A percentile compares a stretch with the other conserved stretches of the same genome.
Conservation (phyloP, 2,113 vertebrate genomes). For the Ochotona princeps region DNA sequence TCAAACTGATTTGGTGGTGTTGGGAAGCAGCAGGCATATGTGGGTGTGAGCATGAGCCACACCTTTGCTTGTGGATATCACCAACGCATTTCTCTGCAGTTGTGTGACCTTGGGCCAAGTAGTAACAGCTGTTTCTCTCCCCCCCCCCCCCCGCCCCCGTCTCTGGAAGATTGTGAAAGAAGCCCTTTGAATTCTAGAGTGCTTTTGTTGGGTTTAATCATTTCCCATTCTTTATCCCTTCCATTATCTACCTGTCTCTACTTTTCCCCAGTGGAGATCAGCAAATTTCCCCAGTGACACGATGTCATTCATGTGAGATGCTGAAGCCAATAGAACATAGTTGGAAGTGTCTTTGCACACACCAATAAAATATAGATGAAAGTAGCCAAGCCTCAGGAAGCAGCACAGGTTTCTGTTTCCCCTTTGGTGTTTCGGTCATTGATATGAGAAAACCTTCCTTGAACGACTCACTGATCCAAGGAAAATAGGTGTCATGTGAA, state of each 20-base stretch:
- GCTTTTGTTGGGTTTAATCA: neutral
- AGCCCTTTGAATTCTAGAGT: neutral
- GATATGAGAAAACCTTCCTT: neutral
- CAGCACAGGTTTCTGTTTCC: neutral
- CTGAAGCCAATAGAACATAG: neutral
- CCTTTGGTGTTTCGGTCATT: neutral
- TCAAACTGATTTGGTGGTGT: neutral
- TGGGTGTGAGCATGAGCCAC: neutral
- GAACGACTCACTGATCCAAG: neutral
- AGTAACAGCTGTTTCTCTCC: neutral
- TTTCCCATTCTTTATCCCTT: neutral
- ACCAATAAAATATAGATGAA: neutral
- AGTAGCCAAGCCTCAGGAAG: neutral
- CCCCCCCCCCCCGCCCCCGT: no score
- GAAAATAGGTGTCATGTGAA: neutral
- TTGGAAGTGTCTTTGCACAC: neutral
- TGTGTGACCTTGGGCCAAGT: neutral
- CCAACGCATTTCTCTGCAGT: neutral
- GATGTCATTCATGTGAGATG: neutral
- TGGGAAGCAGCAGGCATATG: neutral
- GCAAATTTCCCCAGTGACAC: neutral
- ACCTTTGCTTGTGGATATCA: neutral
- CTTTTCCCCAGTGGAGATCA: neutral
- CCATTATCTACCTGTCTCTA: neutral
- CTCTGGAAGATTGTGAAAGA: neutral